Base-by-base conservation (phyloP, 2,888 invertebrate species). In the Pyrrhia umbra region DNA sequence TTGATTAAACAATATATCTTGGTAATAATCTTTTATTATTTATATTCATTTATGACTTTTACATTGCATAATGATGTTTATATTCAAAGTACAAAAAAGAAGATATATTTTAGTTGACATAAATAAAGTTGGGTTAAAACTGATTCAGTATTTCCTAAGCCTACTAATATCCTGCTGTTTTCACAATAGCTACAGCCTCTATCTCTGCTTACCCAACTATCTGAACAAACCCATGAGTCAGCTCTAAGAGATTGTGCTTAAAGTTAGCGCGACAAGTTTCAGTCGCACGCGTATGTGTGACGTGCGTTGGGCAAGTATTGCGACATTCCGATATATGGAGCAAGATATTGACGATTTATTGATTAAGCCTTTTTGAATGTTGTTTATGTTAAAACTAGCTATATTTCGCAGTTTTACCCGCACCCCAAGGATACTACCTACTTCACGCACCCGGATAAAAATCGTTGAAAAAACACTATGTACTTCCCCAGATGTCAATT, bases 201-300 rank as follows among this genome's bases (percentile, higher is more conserved):
- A 50, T 37, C 2, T 27, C 16, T 47, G 20, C 59, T 68, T 59
- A 64, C 47, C n/a, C 20, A 77, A 77, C 40, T 55, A 37, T 5
- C 23, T 39, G 42, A 45, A 55, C 16, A 60, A 68, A 39, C 43
- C 21, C 52, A 64, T 68, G 69, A 60, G 50, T 79, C 65, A 76
- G 13, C 4, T 58, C 37, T 61, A 66, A 65, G 73, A 65, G 73
- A 78, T 70, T 69, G 76, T 76, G 58, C 45, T 64, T 34, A 27
- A 57, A 57, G 43, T 64, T 64, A 73, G 30, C 56, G 6, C n/a
- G 47, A 65, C 79, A 49, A 61, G 79, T 78, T 78, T 65, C 70
- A 70, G 67, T 52, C 27, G 20, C 46, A 18, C 6, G 59, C 61
- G 50, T 23, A 56, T 76, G 76, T 75, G 70, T 71, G 66, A 61